These are phyloP conservation scores for Spisula solida DNA, from an alignment of 2,888 invertebrate species.

Conservation along the genomic window DNA sequence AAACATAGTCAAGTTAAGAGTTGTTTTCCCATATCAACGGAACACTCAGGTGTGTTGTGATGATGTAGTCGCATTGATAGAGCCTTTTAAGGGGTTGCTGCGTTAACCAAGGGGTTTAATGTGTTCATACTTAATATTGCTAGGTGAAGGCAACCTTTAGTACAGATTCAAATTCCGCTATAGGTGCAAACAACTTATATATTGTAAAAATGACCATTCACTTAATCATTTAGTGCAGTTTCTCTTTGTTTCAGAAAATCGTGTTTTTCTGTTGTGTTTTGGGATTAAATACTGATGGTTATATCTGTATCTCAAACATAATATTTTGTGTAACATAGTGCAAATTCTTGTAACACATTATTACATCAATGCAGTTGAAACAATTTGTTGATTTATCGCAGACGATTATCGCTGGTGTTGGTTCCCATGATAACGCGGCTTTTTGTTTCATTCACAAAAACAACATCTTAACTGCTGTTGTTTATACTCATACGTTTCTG, in stretches of 20 bases:
- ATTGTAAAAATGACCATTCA: too few relatives aligned
- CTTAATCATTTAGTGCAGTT: too few relatives aligned
- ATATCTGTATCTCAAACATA: background rate
- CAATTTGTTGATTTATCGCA: slow-evolving; percentile 6
- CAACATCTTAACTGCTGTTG: background rate
- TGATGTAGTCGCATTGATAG: too few relatives aligned
- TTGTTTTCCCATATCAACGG: too few relatives aligned
- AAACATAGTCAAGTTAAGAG: too few relatives aligned
- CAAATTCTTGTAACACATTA: background rate
- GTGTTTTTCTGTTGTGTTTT: background rate
- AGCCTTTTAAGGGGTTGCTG: too few relatives aligned
- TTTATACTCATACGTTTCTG: background rate
- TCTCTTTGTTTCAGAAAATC: background rate
- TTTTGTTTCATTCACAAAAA: background rate
- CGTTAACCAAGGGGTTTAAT: too few relatives aligned
- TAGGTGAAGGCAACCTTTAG: too few relatives aligned
- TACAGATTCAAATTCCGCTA: too few relatives aligned
- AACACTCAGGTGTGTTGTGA: too few relatives aligned
- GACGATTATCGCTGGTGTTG: background rate
- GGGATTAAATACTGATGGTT: background rate
- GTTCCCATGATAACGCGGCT: background rate
- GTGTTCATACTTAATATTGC: too few relatives aligned
- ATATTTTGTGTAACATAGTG: background rate
- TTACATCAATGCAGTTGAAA: background rate
- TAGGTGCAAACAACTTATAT: too few relatives aligned